phyloP scores from a whole-genome alignment of 2,113 vertebrate species.

The Actenoides lindsayi region DNA sequence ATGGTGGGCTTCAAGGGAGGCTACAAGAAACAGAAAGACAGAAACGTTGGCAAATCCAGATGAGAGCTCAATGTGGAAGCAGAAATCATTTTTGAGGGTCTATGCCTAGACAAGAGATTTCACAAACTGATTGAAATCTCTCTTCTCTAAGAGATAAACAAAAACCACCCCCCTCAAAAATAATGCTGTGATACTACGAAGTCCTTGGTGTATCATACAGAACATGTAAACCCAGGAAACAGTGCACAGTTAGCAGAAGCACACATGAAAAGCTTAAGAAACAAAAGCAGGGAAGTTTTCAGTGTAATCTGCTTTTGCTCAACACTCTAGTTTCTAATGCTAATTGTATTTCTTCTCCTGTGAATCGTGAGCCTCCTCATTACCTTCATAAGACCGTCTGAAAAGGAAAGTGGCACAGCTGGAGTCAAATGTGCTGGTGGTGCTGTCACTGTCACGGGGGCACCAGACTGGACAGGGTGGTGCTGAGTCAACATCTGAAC shows the following conservation, averaged over 20 bases:
- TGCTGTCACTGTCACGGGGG: slow-evolving; percentile 85
- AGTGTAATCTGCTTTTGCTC: not conserved
- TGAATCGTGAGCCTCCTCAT: not conserved
- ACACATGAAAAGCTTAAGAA: not conserved
- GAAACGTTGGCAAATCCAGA: not conserved
- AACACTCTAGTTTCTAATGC: rapidly evolving
- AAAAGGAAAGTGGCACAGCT: slow-evolving; percentile 87
- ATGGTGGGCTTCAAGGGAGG: slow-evolving; percentile 90
- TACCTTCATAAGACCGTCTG: slow-evolving; percentile 96
- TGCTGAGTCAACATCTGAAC: slow-evolving; percentile 86
- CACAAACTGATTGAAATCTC: not conserved
- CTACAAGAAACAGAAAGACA: slow-evolving; percentile 69
- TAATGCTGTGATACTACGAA: not conserved
- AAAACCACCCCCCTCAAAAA: rapidly evolving
- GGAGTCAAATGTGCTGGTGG: slow-evolving; percentile 87
- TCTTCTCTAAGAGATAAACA: not conserved
- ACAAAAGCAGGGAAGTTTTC: not conserved
- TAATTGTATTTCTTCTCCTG: too few relatives aligned
- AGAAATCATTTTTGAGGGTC: not conserved
- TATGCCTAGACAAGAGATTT: not conserved
- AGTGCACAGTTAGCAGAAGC: not conserved
- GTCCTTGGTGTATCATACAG: not conserved
- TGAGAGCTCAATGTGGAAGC: not conserved
- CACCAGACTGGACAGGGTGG: slow-evolving; percentile 84
- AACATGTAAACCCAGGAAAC: not conserved